phyloP scores from a whole-genome alignment of 2,113 vertebrate species.

The Stomatorhinus ivindoensis region DNA sequence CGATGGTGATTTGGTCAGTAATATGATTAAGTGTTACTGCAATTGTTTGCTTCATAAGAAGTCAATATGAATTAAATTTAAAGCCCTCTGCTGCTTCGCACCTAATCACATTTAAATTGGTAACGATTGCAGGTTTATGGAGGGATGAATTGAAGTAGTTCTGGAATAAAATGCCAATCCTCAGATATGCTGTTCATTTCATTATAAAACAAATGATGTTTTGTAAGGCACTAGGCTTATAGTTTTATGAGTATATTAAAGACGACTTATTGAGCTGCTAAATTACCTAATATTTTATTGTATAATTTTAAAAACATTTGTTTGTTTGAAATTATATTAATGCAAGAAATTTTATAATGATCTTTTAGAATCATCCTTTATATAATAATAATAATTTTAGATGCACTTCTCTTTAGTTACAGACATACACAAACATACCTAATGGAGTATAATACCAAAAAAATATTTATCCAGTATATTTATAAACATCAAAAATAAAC shows the following conservation, averaged over 20 bases:
- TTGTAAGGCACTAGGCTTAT: background rate
- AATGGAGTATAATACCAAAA: background rate
- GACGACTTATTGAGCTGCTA: background rate
- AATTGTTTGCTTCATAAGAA: conserved; percentile 55
- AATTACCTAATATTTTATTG: background rate
- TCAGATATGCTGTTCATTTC: background rate
- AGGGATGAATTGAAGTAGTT: conserved; percentile 26
- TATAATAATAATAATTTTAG: background rate
- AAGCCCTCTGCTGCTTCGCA: conserved; percentile 50
- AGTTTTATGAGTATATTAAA: conserved; percentile 2
- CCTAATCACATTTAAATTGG: conserved; percentile 54
- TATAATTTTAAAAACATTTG: background rate
- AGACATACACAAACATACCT: background rate
- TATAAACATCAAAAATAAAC: background rate
- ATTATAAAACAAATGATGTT: background rate
- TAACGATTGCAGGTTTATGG: conserved; percentile 41
- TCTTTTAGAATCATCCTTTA: background rate
- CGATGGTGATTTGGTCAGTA: conserved; percentile 53
- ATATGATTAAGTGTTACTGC: conserved; percentile 57
- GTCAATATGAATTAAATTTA: conserved; percentile 55
- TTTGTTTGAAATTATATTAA: conserved; percentile 5
- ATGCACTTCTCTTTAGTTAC: background rate
- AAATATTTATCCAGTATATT: background rate
- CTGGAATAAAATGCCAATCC: conserved; percentile 13
- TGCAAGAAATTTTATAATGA: background rate